Base-by-base conservation (phyloP, 2,797 vertebrate species). In the Vespertilio murinus region DNA sequence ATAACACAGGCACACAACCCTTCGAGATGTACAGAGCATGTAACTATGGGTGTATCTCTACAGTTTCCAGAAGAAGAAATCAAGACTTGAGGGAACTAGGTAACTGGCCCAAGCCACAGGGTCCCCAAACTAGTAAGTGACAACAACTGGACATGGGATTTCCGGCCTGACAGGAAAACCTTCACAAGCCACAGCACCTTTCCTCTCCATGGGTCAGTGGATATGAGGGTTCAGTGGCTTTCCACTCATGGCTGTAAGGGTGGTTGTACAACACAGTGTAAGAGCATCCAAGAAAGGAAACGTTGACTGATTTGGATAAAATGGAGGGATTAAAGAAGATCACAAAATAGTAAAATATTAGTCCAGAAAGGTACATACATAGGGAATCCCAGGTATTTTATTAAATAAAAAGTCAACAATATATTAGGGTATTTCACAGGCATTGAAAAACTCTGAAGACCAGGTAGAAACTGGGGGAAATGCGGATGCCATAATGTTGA, bases 311-410 rank as follows among this genome's bases (percentile, higher is more conserved):
- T 84, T 93, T 88, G 25, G 35, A 56, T 16, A 75, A 38, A 77
- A 52, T 28, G 69, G n/a, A 88, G 22, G 28, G 16, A 20, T 78
- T 81, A 88, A 81, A 47, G 47, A 59, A 91, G 22, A 71, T 3
- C 49, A 74, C 59, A 85, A 87, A 91, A 79, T 70, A 35, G 13
- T 78, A 89, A 83, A 88, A 82, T 12, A 89, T 78, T 65, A 56
- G 70, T 8, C 33, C 45, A 61, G 65, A 88, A 93, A 67, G 40
- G 22, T 20, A 91, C 52, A 54, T n/a, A 70, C 8, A 78, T 56
- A 91, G 67, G 22, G 47, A 94, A 91, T 42, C 49, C 28, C 71
- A 95, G 52, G 33, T 22, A 35, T 45, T 84, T 73, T 20, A 59
- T 70, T 89, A 89, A 82, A 93, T 61, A 70, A 94, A 77, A 81